Conservation (phyloP, 2,888 invertebrate genomes). For the Craniophora ligustri region DNA sequence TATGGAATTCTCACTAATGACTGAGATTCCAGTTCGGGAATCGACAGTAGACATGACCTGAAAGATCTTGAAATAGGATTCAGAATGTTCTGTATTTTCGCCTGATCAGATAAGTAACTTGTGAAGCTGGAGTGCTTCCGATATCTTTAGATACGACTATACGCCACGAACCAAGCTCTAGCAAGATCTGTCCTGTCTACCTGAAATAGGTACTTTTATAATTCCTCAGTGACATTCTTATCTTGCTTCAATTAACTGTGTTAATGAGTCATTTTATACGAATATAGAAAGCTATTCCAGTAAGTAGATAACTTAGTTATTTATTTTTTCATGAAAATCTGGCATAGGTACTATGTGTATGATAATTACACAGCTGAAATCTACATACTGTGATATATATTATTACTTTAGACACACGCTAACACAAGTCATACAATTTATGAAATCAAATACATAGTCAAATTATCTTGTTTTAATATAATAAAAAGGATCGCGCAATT, state of each 20-base stretch:
- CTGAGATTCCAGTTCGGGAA: not conserved
- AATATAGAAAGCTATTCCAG: not conserved
- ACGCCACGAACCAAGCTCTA: no score
- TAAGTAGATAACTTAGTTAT: not conserved
- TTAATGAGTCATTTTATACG: not conserved
- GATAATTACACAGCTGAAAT: no score
- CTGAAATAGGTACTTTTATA: constrained; percentile 1
- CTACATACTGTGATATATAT: no score
- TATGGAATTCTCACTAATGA: not conserved
- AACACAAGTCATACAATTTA: no score
- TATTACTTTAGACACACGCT: no score
- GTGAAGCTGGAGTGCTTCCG: constrained; percentile 4
- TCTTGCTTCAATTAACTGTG: not conserved
- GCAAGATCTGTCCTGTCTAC: no score
- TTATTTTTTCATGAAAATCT: no score
- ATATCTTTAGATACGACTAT: not conserved
- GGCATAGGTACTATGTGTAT: no score
- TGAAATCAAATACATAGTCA: not conserved
- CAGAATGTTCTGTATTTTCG: constrained; percentile 1
- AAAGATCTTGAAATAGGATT: constrained; percentile 9
- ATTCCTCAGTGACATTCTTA: not conserved
- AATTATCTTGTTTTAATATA: not conserved
- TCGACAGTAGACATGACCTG: not conserved
- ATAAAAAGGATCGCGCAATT: not conserved
- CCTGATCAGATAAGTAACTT: constrained; percentile 23